Evolutionary conservation across 2,797 vertebrate genomes (phyloP), one percentile per base, ranked within the genome.

Genomic region (Chelon auratus): DNA sequence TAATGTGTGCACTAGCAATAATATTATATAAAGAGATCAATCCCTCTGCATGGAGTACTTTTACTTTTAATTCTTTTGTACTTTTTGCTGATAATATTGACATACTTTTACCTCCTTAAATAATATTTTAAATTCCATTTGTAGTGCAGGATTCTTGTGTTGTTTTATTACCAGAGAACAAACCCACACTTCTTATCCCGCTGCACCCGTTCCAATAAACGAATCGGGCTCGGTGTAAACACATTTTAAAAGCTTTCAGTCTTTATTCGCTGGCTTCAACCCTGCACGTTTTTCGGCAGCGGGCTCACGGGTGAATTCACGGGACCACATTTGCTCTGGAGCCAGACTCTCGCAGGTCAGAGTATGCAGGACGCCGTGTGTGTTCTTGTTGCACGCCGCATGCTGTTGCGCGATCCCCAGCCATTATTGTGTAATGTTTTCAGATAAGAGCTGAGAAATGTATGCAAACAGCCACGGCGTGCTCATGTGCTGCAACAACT

Each of bases 351-450:
- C 18, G 18, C 8, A 48, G 68, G 43, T 26, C n/a, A 36, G 53
- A 48, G 62, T n/a, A 26, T 53, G 36, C 37, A 58, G 56, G 37
- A 80, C 69, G 58, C 56, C 39, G 36, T 80, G 22, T 75, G 50
- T 63, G 33, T 68, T 77, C 68, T 86, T 82, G 75, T 83, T 80
- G 42, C 15, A 56, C 26, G 4, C 22, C 14, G 30, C 39, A 62
- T 66, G 5, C 47, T 3, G 51, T 94, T 89, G 79, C 66, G 51
- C 85, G 89, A 92, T 11, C 39, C 0, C 5, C 57, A 68, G 71
- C 77, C 80, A 76, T 69, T 87, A 78, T 89, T 90, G 83, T 82
- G 80, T 75, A 91, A 91, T 82, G 14, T 69, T 77, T 73, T 30
- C 54, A 80, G 86, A 84, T 87, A 82, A 82, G 62, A 65, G 54